Evolutionary conservation across 2,113 vertebrate genomes (phyloP).

Genomic region (Tylochromis polylepis): DNA sequence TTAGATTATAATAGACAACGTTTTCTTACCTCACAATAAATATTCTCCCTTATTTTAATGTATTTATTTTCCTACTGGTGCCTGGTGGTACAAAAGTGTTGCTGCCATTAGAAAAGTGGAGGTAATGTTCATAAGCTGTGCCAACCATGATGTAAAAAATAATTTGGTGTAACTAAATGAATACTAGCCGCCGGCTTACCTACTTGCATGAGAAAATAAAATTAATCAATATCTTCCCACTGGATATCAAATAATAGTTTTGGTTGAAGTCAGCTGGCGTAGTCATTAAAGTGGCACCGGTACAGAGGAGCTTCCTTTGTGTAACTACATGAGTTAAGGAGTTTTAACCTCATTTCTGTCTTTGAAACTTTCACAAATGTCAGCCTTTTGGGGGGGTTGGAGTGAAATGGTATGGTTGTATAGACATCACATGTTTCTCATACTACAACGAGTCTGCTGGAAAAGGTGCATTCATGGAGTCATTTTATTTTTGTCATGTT

Average conservation of each 20-base stretch:
- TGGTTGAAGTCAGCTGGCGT: background rate
- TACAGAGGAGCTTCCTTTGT: background rate
- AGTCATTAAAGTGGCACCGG: too few relatives aligned
- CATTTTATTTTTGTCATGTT: background rate
- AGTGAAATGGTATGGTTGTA: too few relatives aligned
- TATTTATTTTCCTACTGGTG: background rate
- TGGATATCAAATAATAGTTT: background rate
- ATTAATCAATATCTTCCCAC: background rate
- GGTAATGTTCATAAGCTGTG: background rate
- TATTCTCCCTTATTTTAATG: background rate
- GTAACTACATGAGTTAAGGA: accelerated
- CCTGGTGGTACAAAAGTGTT: background rate
- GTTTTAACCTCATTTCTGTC: background rate
- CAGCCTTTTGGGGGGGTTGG: too few relatives aligned
- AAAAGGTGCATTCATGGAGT: background rate
- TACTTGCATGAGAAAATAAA: background rate
- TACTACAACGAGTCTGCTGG: too few relatives aligned
- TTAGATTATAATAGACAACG: accelerated
- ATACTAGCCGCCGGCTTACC: background rate
- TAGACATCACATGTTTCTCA: background rate
- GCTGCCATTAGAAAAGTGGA: background rate
- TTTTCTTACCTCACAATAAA: background rate
- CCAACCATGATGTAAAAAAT: background rate
- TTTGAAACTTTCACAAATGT: too few relatives aligned
- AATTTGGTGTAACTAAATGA: background rate